Evolutionary conservation across 92 coral and sea anemone species (phyloP), one percentile per base, ranked within the genome.

Genomic region (Parazoanthus atlanticus): DNA sequence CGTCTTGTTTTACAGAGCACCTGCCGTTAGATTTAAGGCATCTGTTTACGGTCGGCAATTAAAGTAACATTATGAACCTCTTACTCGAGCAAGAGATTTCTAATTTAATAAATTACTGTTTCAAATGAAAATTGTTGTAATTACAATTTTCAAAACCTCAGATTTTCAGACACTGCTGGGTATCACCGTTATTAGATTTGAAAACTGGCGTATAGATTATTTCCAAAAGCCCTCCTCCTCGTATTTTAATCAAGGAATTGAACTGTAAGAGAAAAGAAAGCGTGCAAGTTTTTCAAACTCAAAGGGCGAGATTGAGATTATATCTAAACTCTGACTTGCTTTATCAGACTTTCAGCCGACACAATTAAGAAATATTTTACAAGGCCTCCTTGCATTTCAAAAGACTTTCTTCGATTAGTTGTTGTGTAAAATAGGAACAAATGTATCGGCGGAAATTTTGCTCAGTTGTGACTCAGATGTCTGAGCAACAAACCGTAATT

Each of bases 141-240:
- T 29, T 72, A 25, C 26, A 11, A 72, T 28, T 29, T 26, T 72
- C 40, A 5, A 30, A 72, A 72, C 34, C 76, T 72, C 76, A 30
- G 21, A 72, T 72, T 72, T 32, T 72, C 17, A 72, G 76, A 72
- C 76, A 6, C 76, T 32, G 23, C 76, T 29, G 76, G 76, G 76
- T 72, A 72, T 72, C 76, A 72, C 38, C 19, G 21, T 72, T 72
- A 72, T 72, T 72, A 29, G 4, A 72, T 72, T 72, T 72, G 38
- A 30, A 72, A 72, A 72, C 76, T 72, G 15, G 41, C 76, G 19
- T 32, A 28, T 3, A 72, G 76, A 61, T 69, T 69, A 30, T 72
- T 72, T 72, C 19, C 19, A 72, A 61, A 21, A 19, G 26, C 69
- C 69, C 76, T 32, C 76, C 76, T 30, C 40, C 76, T 72, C 21